Evolutionary conservation across 1,140 invertebrate genomes (phyloP), one percentile per base, ranked within the genome.

Genomic region (Camponotus floridanus): DNA sequence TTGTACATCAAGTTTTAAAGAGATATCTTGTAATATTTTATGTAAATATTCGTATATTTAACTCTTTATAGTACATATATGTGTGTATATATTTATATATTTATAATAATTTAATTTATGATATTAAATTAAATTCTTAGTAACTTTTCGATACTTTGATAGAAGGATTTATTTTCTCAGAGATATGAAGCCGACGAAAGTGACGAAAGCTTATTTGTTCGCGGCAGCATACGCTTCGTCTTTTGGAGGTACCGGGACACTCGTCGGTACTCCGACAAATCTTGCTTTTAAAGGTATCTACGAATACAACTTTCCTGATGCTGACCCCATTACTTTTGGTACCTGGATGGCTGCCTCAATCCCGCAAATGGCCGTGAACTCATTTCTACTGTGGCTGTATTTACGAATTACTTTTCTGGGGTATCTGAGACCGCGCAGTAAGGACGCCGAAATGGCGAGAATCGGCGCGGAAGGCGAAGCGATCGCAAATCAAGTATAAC

Each of bases 221-320:
- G 96, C 96, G 31, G 97, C 98, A 42, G 98, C 97, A 1, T 99
- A 98, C 92, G 96, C 98, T 0, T 97, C 98, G 0, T 96, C 96
- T 0, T 94, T 98, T 59, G 98, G 98, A 3, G 98, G 98, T 13
- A 97, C 97, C 71, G 97, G 97, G 0, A 98, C 98, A 2, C 94
- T 99, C 5, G 98, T 98, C 9, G 98, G 98, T 9, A 98, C 98
- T 1, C 97, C 97, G 7, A 98, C 98, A 21, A 99, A 99, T 95
- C 96, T 98, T 18, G 97, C 98, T 1, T 97, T 98, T 87, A 98
- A 97, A 93, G 97, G 97, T n/a, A 96, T 97, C 71, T 96, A 97
- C 76, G 96, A 97, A 86, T 94, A 94, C 96, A 48, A 92, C 90
- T 80, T 97, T 95, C 88, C 94, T 87, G 9, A 89, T 90, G 93